Conservation (phyloP, 30 jellyfish, hydroid and myxozoan species). For the Aurelia sp. region DNA sequence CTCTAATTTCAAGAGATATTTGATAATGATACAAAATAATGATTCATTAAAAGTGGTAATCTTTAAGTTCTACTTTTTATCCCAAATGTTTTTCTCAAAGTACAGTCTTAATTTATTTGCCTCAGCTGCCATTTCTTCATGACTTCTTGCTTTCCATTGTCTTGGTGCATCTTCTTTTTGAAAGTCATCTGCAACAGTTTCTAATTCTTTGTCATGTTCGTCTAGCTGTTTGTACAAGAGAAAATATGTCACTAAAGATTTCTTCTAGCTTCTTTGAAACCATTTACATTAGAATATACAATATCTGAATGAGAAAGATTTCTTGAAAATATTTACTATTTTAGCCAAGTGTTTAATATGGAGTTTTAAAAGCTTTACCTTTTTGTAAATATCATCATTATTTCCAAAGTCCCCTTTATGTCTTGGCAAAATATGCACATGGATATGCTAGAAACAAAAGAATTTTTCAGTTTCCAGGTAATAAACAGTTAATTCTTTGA, state of each 20-base stretch:
- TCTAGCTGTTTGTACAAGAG: slow-evolving; percentile 55
- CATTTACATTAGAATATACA: too few species aligned
- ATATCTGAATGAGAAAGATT: too few species aligned
- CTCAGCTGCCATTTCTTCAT: slow-evolving; percentile 85
- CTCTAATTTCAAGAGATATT: too few species aligned
- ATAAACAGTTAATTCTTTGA: too few species aligned
- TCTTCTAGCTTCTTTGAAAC: too few species aligned
- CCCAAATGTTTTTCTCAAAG: neutral
- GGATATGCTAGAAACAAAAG: slow-evolving; percentile 85
- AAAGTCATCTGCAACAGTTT: neutral
- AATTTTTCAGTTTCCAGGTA: too few species aligned
- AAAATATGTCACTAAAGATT: neutral
- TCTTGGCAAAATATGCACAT: slow-evolving; percentile 91
- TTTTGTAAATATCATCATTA: slow-evolving; percentile 83
- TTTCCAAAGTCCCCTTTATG: slow-evolving; percentile 72
- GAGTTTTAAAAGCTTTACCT: slow-evolving; percentile 39
- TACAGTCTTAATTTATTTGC: slow-evolving; percentile 67
- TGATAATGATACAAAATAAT: too few species aligned
- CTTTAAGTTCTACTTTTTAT: too few species aligned
- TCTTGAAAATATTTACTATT: neutral
- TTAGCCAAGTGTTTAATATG: too few species aligned
- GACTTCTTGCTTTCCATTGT: slow-evolving; percentile 59
- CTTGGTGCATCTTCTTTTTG: neutral
- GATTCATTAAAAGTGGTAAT: too few species aligned
- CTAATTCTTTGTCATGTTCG: slow-evolving; percentile 81